phyloP scores from a whole-genome alignment of 2,113 vertebrate genomes.

The Lontra canadensis region DNA sequence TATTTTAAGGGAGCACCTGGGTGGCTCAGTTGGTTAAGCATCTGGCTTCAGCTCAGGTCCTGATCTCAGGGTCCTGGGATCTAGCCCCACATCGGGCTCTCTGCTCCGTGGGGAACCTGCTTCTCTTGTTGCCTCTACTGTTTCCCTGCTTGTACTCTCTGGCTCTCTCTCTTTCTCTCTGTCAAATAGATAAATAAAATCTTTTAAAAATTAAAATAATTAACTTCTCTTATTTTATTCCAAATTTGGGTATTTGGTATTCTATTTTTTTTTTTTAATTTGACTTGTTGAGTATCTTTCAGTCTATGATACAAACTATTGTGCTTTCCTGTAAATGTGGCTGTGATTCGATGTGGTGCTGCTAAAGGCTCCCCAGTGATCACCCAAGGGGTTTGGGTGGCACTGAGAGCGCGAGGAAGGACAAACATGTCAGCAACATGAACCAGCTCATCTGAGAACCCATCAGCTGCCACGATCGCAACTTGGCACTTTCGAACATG shows the following conservation, averaged over 20 bases:
- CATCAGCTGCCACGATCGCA: background rate
- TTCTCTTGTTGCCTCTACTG: background rate
- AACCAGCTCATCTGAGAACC: background rate
- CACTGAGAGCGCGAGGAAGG: background rate
- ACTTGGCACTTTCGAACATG: background rate
- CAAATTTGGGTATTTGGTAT: background rate
- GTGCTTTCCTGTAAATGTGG: background rate
- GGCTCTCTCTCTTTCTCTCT: background rate
- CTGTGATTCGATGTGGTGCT: background rate
- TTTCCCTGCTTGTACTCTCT: no score
- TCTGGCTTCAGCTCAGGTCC: background rate
- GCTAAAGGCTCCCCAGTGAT: fast-evolving
- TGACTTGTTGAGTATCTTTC: background rate
- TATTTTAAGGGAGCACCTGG: background rate
- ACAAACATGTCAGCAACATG: background rate
- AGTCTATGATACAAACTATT: background rate
- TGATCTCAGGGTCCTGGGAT: background rate
- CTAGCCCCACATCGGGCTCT: fast-evolving
- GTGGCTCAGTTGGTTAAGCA: background rate
- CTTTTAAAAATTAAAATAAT: background rate
- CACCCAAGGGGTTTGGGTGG: fast-evolving
- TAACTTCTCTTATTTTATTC: background rate
- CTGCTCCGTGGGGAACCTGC: background rate
- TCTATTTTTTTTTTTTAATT: background rate
- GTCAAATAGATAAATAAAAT: background rate